Percentiles rank a stretch among this genome's conserved stretches.
Evolutionary conservation across 2,113 vertebrate genomes (phyloP).

Genomic region (Petrocephalus zakoni): DNA sequence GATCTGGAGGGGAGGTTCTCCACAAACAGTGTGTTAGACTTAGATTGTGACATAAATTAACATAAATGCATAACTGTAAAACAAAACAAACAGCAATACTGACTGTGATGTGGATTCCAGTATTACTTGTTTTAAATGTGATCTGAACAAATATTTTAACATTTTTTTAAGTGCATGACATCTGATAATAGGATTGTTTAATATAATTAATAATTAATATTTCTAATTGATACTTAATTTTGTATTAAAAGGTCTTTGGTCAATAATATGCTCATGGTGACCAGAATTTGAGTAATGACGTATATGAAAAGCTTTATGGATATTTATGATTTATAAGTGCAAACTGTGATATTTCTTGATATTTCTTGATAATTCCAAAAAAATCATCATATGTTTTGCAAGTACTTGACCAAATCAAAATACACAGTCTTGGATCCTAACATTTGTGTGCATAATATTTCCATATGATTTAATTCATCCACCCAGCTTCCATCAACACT

Average conservation of each 20-base stretch:
- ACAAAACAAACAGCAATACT: neutral
- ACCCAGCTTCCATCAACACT: neutral
- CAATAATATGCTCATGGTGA: neutral
- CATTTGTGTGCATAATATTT: neutral
- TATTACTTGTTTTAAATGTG: slow-evolving; percentile 9
- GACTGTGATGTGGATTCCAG: neutral
- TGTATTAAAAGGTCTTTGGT: neutral
- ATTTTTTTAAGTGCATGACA: neutral
- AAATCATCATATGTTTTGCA: neutral
- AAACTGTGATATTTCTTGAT: neutral
- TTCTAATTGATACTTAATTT: slow-evolving; percentile 14
- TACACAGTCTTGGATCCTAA: neutral
- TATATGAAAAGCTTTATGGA: slow-evolving; percentile 2
- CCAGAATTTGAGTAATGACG: neutral
- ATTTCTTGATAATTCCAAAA: neutral
- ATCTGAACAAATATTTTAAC: neutral
- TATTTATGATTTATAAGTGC: neutral
- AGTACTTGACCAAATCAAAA: neutral
- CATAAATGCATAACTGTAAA: neutral
- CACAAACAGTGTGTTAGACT: neutral
- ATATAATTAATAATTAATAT: neutral
- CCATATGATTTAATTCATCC: neutral
- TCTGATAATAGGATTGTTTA: neutral
- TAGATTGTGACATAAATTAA: neutral
- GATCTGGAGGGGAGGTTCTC: neutral